Evolutionary conservation across 2,113 vertebrate species (phyloP).

Genomic region (Podiceps cristatus): DNA sequence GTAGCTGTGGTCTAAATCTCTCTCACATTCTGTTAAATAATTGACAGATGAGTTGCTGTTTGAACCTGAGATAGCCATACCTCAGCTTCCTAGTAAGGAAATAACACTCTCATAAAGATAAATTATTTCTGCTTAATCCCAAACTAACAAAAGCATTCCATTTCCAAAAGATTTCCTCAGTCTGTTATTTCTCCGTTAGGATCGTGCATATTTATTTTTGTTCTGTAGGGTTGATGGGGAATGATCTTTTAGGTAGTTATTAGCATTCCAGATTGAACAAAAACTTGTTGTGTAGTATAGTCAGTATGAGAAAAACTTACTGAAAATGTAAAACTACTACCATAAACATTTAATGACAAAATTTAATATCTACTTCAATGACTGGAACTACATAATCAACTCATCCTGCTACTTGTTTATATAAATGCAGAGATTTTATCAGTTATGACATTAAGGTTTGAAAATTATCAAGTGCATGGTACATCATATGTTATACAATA

Average conservation of each 20-base stretch:
- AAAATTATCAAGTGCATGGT: neutral
- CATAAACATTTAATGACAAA: neutral
- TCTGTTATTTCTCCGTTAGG: neutral
- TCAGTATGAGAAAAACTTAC: neutral
- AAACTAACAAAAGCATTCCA: neutral
- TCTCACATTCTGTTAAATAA: neutral
- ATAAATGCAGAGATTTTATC: neutral
- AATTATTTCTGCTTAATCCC: neutral
- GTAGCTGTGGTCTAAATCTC: neutral
- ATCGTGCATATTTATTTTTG: neutral
- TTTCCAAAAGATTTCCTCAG: neutral
- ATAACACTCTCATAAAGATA: neutral
- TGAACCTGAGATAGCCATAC: neutral
- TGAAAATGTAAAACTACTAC: neutral
- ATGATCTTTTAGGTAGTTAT: neutral
- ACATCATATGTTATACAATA: neutral
- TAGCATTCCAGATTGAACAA: neutral
- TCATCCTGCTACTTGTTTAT: neutral
- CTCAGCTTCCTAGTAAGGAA: neutral
- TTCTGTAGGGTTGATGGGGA: neutral
- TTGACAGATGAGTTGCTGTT: neutral
- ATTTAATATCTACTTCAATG: conserved; percentile 2
- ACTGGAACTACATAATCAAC: neutral
- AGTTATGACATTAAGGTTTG: neutral
- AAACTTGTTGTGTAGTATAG: neutral